Percentiles rank a stretch among this genome's conserved stretches.
Conservation (phyloP, 2,113 vertebrate genomes). For the Dicrurus megarhynchus region DNA sequence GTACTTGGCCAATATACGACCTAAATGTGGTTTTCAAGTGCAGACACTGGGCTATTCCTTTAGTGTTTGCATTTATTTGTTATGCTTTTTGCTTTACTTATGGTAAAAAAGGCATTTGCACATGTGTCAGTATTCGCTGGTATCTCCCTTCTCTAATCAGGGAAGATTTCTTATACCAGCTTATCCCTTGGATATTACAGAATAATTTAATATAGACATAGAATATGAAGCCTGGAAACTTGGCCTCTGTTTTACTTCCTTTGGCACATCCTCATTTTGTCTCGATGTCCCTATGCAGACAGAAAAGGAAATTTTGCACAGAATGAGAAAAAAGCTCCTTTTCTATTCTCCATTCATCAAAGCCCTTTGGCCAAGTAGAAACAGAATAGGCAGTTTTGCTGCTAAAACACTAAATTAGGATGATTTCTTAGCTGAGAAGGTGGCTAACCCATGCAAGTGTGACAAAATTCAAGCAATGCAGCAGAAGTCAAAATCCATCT, state of each 20-base stretch:
- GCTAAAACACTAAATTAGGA: not conserved
- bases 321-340: not conserved
- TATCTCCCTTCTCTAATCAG: not conserved
- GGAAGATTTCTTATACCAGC: not conserved
- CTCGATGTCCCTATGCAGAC: not conserved
- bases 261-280: not conserved
- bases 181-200: not conserved
- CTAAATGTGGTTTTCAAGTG: slow-evolving; percentile 43
- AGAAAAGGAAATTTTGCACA: not conserved
- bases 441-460: not conserved
- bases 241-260: not conserved
- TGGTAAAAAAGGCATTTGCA: not conserved
- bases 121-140: not conserved
- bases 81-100: not conserved
- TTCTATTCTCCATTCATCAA: not conserved
- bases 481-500: not conserved
- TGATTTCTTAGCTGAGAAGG: not conserved
- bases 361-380: not conserved
- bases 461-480: not conserved
- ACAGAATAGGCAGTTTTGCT: not conserved
- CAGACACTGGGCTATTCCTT: not conserved
- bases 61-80: not conserved
- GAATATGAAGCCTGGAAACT: not conserved
- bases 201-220: not conserved
- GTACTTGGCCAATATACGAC: slow-evolving; percentile 35